Conservation (phyloP, 2,113 vertebrate species). For the Gracilinanus agilis region DNA sequence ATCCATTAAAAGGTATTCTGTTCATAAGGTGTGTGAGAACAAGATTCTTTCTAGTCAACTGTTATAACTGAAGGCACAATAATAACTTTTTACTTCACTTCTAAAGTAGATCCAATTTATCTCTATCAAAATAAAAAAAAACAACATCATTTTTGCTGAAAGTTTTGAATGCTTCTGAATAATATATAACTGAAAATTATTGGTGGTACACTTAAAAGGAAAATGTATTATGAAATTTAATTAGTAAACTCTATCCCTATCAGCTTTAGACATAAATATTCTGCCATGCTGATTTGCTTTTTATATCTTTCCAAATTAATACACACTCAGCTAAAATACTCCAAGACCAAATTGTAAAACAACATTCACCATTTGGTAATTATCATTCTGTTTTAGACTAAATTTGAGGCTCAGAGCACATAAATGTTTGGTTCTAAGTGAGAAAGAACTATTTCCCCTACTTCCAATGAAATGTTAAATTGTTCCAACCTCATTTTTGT, state of each 20-base stretch:
- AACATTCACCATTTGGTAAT: neutral
- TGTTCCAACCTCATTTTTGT: constrained; percentile 37
- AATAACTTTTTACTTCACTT: constrained; percentile 22
- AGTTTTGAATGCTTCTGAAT: neutral
- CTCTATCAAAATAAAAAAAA: constrained; percentile 29
- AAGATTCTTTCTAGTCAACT: constrained; percentile 49
- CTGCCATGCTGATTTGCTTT: neutral
- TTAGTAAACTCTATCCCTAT: constrained; percentile 14
- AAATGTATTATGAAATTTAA: neutral
- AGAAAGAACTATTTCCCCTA: neutral
- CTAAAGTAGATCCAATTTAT: constrained; percentile 28
- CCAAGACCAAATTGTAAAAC: neutral
- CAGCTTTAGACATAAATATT: neutral
- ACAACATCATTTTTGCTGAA: constrained; percentile 18
- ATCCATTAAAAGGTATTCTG: constrained; percentile 29
- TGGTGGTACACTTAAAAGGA: neutral
- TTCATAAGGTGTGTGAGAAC: constrained; percentile 27
- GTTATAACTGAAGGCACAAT: neutral
- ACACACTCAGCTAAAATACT: neutral
- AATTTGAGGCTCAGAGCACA: neutral
- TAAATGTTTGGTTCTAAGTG: neutral
- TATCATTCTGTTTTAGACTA: neutral
- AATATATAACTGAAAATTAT: neutral
- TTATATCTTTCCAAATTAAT: neutral
- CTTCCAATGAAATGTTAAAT: neutral